A percentile compares a stretch with the other conserved stretches of the same genome.
Conservation (phyloP, 1,140 invertebrate genomes). For the Oppia nitens region DNA sequence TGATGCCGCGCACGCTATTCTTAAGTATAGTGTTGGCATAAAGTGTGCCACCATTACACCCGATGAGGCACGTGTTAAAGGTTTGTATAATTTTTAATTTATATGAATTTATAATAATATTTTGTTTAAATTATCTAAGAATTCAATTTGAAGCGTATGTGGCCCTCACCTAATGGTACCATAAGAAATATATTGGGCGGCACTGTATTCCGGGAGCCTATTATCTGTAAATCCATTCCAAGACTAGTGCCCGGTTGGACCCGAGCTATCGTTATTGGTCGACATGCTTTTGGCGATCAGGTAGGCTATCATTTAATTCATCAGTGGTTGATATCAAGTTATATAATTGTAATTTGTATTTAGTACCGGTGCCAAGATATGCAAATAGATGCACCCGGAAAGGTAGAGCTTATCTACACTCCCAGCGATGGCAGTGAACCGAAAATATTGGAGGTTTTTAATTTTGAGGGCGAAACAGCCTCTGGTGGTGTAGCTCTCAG, state of each 20-base stretch:
- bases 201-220: conserved; percentile 86
- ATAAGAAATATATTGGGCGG: conserved; percentile 95
- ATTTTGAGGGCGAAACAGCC: conserved; percentile 26
- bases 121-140: conserved; percentile 56
- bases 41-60: conserved; percentile 98
- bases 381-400: conserved; percentile 69
- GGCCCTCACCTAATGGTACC: conserved; percentile 96
- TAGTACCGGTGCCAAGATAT: conserved; percentile 17
- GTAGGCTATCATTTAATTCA: not conserved
- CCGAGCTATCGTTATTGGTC: conserved; percentile 93
- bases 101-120: not conserved
- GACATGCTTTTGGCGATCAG: conserved; percentile 80
- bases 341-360: not conserved
- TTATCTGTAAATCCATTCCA: conserved; percentile 95
- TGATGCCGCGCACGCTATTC: conserved; percentile 88
- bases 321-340: not conserved
- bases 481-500: conserved; percentile 53
- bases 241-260: conserved; percentile 82
- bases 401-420: conserved; percentile 66
- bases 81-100: not conserved
- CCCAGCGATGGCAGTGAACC: conserved; percentile 40
- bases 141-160: conserved; percentile 96
- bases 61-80: conserved; percentile 57
- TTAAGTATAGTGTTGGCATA: conserved; percentile 93
- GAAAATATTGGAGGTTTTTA: conserved; percentile 52